phyloP scores from a whole-genome alignment of 2,113 vertebrate species.

The Menura novaehollandiae region DNA sequence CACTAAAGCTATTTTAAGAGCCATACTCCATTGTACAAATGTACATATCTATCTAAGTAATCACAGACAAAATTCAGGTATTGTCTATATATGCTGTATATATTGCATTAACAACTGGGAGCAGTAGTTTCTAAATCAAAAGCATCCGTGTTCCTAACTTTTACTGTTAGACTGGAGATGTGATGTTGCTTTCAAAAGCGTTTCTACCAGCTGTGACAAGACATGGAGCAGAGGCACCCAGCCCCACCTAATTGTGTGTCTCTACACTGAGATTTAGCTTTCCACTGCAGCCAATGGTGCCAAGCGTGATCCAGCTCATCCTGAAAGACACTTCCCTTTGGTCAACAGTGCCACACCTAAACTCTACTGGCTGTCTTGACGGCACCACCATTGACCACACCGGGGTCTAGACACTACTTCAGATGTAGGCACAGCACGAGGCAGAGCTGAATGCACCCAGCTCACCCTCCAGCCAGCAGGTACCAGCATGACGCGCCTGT shows the following conservation, averaged over 20 bases:
- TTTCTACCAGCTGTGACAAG: not conserved
- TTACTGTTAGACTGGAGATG: not conserved
- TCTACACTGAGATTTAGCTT: not conserved
- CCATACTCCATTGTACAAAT: not conserved
- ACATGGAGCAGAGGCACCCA: not conserved
- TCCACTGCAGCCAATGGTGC: not conserved
- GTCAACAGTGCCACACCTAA: fast-evolving
- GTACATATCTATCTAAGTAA: not conserved
- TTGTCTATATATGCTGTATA: not conserved
- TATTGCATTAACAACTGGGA: not conserved
- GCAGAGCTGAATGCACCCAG: not conserved
- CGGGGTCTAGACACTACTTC: not conserved
- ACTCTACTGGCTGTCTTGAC: not conserved
- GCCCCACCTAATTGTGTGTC: not conserved
- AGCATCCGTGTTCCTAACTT: not conserved
- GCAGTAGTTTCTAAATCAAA: not conserved
- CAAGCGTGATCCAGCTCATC: not conserved
- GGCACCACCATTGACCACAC: not conserved
- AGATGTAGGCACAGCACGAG: not conserved
- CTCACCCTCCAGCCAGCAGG: not conserved
- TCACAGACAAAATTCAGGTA: not conserved
- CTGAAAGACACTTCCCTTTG: not conserved
- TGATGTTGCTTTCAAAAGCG: not conserved
- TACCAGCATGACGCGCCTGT: not conserved
- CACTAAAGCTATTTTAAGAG: not conserved